Evolutionary conservation across 2,888 invertebrate genomes (phyloP).

Genomic region (Volucella bombylans): DNA sequence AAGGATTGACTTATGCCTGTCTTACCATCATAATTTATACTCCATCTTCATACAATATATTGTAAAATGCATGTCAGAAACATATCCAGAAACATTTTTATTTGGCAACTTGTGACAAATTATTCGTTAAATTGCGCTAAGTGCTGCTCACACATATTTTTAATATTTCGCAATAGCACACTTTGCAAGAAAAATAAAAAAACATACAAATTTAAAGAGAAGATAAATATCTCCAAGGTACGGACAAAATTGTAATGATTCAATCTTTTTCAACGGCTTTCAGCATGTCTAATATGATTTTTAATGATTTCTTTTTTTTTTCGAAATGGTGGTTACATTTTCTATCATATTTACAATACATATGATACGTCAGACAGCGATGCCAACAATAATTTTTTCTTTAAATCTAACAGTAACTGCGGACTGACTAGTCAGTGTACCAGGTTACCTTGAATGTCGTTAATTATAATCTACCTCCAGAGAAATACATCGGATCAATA

Average conservation of each 20-base stretch:
- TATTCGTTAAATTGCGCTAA: constrained; percentile 17
- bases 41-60: too few species aligned
- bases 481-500: constrained; percentile 5
- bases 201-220: background rate
- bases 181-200: constrained; percentile 3
- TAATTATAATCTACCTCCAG: constrained; percentile 5
- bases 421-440: constrained; percentile 5
- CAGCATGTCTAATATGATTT: constrained; percentile 2
- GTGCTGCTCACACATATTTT: constrained; percentile 26
- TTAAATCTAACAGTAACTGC: constrained; percentile 7
- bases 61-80: too few species aligned
- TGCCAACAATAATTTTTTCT: constrained; percentile 3
- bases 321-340: constrained; percentile 28
- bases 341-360: constrained; percentile 14
- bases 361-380: background rate
- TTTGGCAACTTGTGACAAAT: background rate
- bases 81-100: background rate
- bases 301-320: constrained; percentile 1
- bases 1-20: too few species aligned
- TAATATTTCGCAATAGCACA: constrained; percentile 6
- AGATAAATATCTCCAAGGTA: constrained; percentile 14
- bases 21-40: too few species aligned
- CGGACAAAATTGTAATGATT: constrained; percentile 15
- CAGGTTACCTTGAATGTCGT: constrained; percentile 33
- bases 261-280: background rate